These are phyloP conservation scores for Drosophila mauritiana DNA, from an alignment of 1,140 invertebrate genomes.

Conservation along the genomic window DNA sequence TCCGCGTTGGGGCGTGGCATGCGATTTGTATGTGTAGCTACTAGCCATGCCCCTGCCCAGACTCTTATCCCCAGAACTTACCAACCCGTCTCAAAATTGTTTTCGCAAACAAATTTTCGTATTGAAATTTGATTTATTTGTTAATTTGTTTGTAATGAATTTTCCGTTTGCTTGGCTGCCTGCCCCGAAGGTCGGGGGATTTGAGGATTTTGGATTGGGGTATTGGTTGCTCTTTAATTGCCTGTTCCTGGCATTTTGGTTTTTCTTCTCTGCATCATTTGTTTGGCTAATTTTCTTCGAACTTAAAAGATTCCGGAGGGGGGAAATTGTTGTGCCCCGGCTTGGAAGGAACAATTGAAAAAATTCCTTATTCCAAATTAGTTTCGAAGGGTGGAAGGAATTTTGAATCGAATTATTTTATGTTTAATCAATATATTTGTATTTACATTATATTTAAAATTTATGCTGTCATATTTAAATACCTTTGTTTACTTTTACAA, in stretches of 20 bases:
- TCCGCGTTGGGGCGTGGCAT: slow-evolving; percentile 67
- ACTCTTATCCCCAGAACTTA: slow-evolving; percentile 9
- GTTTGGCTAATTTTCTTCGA: slow-evolving; percentile 68
- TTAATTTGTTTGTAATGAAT: slow-evolving; percentile 85
- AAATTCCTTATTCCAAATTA: slow-evolving; percentile 9
- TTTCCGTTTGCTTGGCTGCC: slow-evolving; percentile 77
- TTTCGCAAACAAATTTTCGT: slow-evolving; percentile 84
- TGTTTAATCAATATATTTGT: background rate
- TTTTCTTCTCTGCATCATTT: slow-evolving; percentile 71
- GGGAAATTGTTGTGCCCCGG: slow-evolving; percentile 57
- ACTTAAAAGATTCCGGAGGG: slow-evolving; percentile 23
- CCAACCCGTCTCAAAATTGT: slow-evolving; percentile 75
- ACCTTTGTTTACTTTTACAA: no score
- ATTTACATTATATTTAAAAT: no score
- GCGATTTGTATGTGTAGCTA: slow-evolving; percentile 49
- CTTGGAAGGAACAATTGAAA: slow-evolving; percentile 60
- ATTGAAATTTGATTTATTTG: slow-evolving; percentile 85
- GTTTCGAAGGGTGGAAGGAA: background rate
- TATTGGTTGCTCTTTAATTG: slow-evolving; percentile 57
- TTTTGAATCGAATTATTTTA: background rate
- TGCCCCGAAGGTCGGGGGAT: slow-evolving; percentile 28
- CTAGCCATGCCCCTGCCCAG: background rate
- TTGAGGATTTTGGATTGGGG: background rate
- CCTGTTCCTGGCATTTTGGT: slow-evolving; percentile 73
- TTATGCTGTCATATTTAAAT: no score